These are phyloP conservation scores for Cuculus canorus DNA, from an alignment of 2,797 vertebrate species.

Conservation along the genomic window DNA sequence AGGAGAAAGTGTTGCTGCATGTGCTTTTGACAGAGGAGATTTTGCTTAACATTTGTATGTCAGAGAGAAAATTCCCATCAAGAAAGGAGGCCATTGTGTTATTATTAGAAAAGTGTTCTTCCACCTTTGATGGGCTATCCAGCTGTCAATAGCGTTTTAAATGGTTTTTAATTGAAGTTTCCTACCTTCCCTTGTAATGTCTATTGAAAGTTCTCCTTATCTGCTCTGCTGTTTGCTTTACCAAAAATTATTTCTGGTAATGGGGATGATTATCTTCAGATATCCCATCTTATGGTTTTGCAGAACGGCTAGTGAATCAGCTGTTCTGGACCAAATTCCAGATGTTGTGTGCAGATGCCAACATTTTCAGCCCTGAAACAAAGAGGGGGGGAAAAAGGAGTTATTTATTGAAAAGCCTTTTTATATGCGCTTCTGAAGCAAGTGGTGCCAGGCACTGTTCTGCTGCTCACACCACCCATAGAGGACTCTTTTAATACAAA, in stretches of 20 bases:
- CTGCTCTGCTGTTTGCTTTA: slow-evolving; percentile 77
- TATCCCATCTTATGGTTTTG: slow-evolving; percentile 60
- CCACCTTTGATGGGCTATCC: slow-evolving; percentile 73
- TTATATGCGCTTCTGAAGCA: background rate
- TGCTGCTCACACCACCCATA: background rate
- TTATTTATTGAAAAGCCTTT: background rate
- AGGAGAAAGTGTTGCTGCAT: slow-evolving; percentile 77
- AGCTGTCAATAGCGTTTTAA: slow-evolving; percentile 84
- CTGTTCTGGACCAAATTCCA: slow-evolving; percentile 77
- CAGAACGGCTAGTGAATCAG: slow-evolving; percentile 73
- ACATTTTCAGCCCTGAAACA: background rate
- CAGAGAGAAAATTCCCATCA: slow-evolving; percentile 25
- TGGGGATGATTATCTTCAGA: slow-evolving; percentile 69
- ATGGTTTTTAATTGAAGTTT: slow-evolving; percentile 83
- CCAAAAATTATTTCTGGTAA: slow-evolving; percentile 77
- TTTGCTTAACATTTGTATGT: slow-evolving; percentile 64
- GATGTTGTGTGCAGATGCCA: slow-evolving; percentile 79
- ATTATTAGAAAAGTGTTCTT: slow-evolving; percentile 80
- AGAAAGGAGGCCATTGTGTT: slow-evolving; percentile 72
- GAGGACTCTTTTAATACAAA: background rate
- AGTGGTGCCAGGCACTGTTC: background rate
- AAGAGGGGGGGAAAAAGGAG: background rate
- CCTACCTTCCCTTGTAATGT: slow-evolving; percentile 74
- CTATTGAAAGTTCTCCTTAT: slow-evolving; percentile 80
- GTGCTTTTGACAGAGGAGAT: slow-evolving; percentile 55